These are phyloP conservation scores for Limenitis arthemis DNA, from an alignment of 2,888 invertebrate genomes.

Conservation along the genomic window DNA sequence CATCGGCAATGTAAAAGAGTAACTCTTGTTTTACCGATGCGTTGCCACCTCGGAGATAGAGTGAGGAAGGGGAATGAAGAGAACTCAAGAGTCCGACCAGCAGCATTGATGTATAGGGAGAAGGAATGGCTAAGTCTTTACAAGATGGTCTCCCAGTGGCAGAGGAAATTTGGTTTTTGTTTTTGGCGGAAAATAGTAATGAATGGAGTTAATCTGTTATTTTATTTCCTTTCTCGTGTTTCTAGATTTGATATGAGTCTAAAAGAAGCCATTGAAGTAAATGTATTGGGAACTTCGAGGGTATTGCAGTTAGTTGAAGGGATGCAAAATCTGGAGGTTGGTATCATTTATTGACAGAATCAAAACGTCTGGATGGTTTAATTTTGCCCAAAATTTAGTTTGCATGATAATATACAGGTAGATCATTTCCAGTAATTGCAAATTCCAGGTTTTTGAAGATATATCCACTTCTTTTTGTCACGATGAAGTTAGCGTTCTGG, in stretches of 20 bases:
- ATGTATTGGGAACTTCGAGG: constrained; percentile 85
- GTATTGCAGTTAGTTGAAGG: constrained; percentile 82
- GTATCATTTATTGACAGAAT: background rate
- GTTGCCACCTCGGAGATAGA: too few relatives aligned
- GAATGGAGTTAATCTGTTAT: too few relatives aligned
- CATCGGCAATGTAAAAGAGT: too few relatives aligned
- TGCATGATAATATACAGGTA: background rate
- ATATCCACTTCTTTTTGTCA: constrained; percentile 92
- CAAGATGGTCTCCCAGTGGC: too few relatives aligned
- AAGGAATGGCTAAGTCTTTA: too few relatives aligned
- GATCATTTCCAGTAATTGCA: background rate
- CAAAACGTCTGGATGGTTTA: too few relatives aligned
- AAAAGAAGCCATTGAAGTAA: constrained; percentile 84
- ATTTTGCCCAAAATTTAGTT: background rate
- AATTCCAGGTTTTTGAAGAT: constrained; percentile 75
- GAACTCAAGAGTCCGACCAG: too few relatives aligned
- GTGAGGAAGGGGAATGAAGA: too few relatives aligned
- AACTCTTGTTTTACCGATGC: too few relatives aligned
- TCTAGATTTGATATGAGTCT: constrained; percentile 88
- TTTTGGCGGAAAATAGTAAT: too few relatives aligned
- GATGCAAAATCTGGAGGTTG: constrained; percentile 74
- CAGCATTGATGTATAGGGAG: too few relatives aligned
- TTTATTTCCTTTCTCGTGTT: constrained; percentile 19
- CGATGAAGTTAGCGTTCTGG: constrained; percentile 78
- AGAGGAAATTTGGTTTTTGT: too few relatives aligned